Evolutionary conservation across 2,797 vertebrate species (phyloP).

Genomic region (Neomorphus geoffroyi): DNA sequence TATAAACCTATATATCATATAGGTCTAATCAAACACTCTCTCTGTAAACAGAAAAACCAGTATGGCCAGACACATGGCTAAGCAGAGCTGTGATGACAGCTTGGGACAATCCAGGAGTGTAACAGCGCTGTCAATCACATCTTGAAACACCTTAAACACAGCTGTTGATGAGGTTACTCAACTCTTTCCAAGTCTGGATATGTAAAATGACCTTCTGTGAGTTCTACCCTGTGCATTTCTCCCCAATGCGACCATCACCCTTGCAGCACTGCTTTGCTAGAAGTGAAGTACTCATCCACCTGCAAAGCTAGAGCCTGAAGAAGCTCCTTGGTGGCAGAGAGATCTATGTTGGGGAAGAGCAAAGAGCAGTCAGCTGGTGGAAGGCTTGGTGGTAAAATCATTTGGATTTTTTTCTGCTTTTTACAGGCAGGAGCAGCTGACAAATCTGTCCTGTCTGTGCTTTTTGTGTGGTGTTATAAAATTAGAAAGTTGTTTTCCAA

Average conservation of each 20-base stretch:
- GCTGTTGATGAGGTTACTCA: background rate
- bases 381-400: background rate
- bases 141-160: background rate
- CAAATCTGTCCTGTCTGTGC: background rate
- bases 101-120: background rate
- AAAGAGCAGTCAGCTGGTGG: rapidly evolving
- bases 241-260: rapidly evolving
- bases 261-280: background rate
- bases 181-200: background rate
- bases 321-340: background rate
- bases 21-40: background rate
- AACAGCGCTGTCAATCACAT: background rate
- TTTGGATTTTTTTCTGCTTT: background rate
- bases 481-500: slow-evolving; percentile 29
- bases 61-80: background rate
- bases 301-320: background rate
- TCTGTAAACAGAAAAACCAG: background rate
- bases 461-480: background rate
- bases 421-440: background rate
- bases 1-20: background rate
- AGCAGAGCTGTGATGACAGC: background rate
- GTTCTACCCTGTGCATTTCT: background rate
- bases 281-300: background rate
- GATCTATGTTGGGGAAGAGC: background rate
- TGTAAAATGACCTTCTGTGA: background rate